Evolutionary conservation across 2,797 vertebrate genomes (phyloP).

Genomic region (Nothura maculosa): DNA sequence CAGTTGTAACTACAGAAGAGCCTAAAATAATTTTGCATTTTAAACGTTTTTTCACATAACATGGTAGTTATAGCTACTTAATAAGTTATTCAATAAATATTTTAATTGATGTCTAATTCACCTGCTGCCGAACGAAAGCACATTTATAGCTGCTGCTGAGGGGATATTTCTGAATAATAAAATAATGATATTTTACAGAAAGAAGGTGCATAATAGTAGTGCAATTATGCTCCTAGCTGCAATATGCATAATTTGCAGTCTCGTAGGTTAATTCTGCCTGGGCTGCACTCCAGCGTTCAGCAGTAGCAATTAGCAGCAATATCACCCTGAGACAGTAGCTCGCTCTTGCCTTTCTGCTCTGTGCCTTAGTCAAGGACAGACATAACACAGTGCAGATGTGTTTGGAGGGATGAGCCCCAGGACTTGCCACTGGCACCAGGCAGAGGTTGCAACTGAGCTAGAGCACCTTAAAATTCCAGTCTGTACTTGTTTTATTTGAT

Average conservation of each 20-base stretch:
- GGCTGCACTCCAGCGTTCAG: constrained; percentile 65
- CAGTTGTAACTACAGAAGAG: neutral
- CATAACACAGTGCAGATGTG: neutral
- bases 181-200: constrained; percentile 71
- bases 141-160: constrained; percentile 40
- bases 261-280: constrained; percentile 63
- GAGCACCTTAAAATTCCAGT: neutral
- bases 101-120: constrained; percentile 66
- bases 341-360: neutral
- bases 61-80: constrained; percentile 64
- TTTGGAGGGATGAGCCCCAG: accelerated
- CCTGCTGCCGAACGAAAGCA: neutral
- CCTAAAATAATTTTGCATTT: constrained; percentile 39
- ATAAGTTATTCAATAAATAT: constrained; percentile 69
- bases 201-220: constrained; percentile 34
- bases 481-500: neutral
- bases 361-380: neutral
- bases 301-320: neutral
- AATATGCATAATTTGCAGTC: constrained; percentile 62
- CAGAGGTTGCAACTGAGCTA: neutral
- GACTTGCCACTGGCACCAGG: neutral
- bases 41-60: constrained; percentile 25
- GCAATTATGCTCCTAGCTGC: constrained; percentile 55
- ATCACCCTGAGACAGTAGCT: neutral
- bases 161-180: constrained; percentile 36